Evolutionary conservation across 2,888 invertebrate species (phyloP).

Genomic region (Pristionchus maxplancki): DNA sequence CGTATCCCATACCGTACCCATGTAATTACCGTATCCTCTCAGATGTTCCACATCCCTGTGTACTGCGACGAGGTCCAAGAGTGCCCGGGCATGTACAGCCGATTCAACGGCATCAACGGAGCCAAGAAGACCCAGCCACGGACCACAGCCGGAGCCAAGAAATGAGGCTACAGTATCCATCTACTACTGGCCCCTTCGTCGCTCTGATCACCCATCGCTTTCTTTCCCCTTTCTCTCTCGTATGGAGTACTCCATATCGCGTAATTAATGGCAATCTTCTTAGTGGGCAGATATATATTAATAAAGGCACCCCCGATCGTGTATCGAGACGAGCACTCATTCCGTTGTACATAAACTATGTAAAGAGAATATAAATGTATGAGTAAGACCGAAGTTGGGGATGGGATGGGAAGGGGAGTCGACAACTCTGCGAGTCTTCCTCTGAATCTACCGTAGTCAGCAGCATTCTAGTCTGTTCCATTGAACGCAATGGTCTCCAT

Average conservation of each 20-base stretch:
- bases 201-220: not conserved
- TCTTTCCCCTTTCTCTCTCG: not conserved
- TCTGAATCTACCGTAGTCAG: not conserved
- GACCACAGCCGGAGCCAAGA: not conserved
- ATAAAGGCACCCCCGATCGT: not conserved
- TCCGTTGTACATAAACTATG: slow-evolving; percentile 43
- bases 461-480: not conserved
- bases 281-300: slow-evolving; percentile 21
- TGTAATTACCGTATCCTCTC: not conserved
- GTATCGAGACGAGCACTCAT: not conserved
- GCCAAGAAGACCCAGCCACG: not conserved
- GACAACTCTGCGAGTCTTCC: not conserved
- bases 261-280: not conserved
- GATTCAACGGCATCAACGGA: not conserved
- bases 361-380: slow-evolving; percentile 24
- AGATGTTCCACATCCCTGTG: slow-evolving; percentile 51
- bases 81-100: not conserved
- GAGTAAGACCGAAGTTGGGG: not conserved
- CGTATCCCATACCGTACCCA: not conserved
- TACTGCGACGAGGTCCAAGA: slow-evolving; percentile 40
- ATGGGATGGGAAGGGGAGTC: not conserved
- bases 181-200: not conserved
- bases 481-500: not conserved
- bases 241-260: slow-evolving; percentile 17
- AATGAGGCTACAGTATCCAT: not conserved